Conservation (phyloP, 2,113 vertebrate genomes). For the Callopanchax toddi region DNA sequence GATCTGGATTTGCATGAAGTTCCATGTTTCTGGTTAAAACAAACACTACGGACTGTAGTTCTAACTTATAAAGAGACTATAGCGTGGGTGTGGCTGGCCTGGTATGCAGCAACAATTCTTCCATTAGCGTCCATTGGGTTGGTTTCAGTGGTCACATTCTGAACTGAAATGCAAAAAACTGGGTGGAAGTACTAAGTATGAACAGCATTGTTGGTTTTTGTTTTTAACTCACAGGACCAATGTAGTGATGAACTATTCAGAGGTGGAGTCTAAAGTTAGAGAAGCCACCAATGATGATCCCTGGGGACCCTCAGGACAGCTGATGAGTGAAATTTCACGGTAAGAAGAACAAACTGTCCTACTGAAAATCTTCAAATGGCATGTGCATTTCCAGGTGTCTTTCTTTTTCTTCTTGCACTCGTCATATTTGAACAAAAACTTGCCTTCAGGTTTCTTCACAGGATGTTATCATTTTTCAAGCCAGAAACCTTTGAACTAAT, state of each 20-base stretch:
- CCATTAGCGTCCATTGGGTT: background rate
- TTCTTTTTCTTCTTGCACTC: too few relatives aligned
- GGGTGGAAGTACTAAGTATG: background rate
- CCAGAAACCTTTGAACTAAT: too few relatives aligned
- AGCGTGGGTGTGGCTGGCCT: constrained; percentile 23
- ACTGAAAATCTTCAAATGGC: background rate
- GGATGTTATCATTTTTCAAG: too few relatives aligned
- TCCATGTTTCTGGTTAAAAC: too few relatives aligned
- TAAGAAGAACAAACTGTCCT: constrained; percentile 69
- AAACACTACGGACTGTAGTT: constrained; percentile 16
- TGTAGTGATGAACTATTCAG: constrained; percentile 99
- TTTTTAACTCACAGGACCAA: constrained; percentile 86
- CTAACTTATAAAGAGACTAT: constrained; percentile 14
- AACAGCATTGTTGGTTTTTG: constrained; percentile 11
- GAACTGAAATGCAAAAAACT: background rate
- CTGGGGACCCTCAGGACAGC: constrained; percentile 97
- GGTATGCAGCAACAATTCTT: constrained; percentile 18
- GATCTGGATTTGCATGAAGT: constrained; percentile 10
- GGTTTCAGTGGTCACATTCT: background rate
- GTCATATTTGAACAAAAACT: too few relatives aligned
- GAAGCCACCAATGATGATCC: constrained; percentile 99
- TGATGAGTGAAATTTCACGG: constrained; percentile 98
- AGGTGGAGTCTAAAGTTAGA: constrained; percentile 98
- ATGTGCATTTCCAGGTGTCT: too few relatives aligned
- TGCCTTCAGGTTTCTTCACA: too few relatives aligned